phyloP scores from a whole-genome alignment of 1,140 invertebrate genomes.

The Nomia melanderi region DNA sequence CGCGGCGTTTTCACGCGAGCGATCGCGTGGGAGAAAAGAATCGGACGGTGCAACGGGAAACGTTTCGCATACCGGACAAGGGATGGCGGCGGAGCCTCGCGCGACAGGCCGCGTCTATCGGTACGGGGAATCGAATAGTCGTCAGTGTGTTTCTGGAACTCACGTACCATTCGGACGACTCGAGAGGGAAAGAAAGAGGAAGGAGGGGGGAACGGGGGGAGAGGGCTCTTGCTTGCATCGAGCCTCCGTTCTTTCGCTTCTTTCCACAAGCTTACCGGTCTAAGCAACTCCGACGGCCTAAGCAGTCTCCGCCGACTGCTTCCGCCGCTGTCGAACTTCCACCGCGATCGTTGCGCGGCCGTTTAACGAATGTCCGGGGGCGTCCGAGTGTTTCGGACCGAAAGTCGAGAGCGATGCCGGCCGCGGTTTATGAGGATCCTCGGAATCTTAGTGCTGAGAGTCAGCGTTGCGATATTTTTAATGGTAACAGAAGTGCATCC shows the following conservation, averaged over 20 bases:
- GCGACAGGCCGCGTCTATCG: slow-evolving; percentile 40
- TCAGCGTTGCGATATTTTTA: no score
- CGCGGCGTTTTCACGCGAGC: no score
- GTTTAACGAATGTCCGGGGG: no score
- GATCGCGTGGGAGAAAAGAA: slow-evolving; percentile 43
- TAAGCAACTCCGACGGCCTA: slow-evolving; percentile 21
- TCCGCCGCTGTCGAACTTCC: not conserved
- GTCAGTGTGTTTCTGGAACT: slow-evolving; percentile 74
- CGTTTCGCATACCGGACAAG: slow-evolving; percentile 50
- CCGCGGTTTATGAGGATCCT: no score
- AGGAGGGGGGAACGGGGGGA: not conserved
- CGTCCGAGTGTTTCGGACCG: no score
- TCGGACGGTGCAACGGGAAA: slow-evolving; percentile 59
- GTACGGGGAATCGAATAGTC: slow-evolving; percentile 65
- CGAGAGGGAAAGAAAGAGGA: not conserved
- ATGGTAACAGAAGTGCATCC: no score
- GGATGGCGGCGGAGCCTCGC: slow-evolving; percentile 35
- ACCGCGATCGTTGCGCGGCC: not conserved
- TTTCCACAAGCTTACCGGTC: slow-evolving; percentile 19
- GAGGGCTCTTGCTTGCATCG: not conserved
- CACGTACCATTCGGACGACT: slow-evolving; percentile 66
- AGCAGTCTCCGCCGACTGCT: not conserved
- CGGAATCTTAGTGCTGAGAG: no score
- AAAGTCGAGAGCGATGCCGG: no score
- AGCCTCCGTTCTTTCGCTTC: slow-evolving; percentile 32